Percentiles rank a stretch among this genome's conserved stretches.
Conservation (phyloP, 2,888 invertebrate genomes). For the Cylindroiulus punctatus region DNA sequence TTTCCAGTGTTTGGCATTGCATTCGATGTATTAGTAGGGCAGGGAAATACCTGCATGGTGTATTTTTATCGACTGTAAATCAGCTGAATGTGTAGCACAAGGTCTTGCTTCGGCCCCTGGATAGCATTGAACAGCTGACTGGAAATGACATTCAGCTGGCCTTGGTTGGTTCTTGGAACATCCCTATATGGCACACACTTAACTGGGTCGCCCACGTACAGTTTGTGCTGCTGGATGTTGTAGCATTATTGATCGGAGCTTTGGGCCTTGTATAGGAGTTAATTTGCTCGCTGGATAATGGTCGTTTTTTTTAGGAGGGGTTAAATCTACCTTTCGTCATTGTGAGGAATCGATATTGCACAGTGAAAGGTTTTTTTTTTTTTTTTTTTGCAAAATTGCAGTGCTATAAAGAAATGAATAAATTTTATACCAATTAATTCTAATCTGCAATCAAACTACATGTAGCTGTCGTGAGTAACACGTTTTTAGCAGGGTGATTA, state of each 20-base stretch:
- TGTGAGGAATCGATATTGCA: not conserved
- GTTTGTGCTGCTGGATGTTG: not conserved
- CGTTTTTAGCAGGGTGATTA: no score
- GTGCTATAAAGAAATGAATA: no score
- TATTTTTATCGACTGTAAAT: not conserved
- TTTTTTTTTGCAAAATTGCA: not conserved
- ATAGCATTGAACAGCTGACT: constrained; percentile 45
- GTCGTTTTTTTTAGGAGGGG: not conserved
- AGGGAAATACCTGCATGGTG: not conserved
- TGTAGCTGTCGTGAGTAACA: no score
- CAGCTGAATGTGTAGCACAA: no score
- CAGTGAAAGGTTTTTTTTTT: not conserved
- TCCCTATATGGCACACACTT: not conserved
- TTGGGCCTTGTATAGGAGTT: not conserved
- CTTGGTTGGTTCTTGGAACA: not conserved
- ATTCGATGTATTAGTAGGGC: not conserved
- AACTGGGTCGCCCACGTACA: not conserved
- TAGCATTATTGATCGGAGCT: not conserved
- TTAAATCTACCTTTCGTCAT: not conserved
- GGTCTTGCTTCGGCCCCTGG: not conserved
- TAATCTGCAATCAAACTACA: no score
- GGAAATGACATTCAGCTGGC: constrained; percentile 27
- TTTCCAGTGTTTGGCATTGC: not conserved
- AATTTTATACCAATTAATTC: no score
- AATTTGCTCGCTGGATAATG: not conserved